These are phyloP conservation scores for Gryon sp. DNA, from an alignment of 1,140 invertebrate genomes.

Conservation along the genomic window DNA sequence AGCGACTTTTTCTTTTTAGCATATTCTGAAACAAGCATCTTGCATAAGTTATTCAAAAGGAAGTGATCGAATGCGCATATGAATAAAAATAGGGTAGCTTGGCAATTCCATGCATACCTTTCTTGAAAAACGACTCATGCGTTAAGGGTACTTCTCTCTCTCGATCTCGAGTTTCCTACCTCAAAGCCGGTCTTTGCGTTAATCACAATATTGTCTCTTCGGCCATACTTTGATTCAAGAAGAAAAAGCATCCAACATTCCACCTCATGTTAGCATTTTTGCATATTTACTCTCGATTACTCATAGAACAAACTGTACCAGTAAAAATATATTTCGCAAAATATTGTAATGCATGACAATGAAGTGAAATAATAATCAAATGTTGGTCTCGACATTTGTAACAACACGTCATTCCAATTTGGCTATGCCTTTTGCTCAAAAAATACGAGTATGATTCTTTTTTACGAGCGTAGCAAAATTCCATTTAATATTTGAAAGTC, in stretches of 20 bases:
- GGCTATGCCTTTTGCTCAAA: slow-evolving; percentile 52
- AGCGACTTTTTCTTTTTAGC: no score
- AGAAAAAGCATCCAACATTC: slow-evolving; percentile 45
- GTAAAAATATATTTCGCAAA: background rate
- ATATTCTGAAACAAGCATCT: background rate
- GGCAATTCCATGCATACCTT: slow-evolving; percentile 51
- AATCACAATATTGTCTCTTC: slow-evolving; percentile 47
- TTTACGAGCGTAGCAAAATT: slow-evolving; percentile 73
- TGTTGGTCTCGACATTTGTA: slow-evolving; percentile 42
- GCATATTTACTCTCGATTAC: slow-evolving; percentile 13
- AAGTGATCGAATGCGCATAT: slow-evolving; percentile 23
- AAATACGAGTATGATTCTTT: slow-evolving; percentile 71
- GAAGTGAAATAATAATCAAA: slow-evolving; percentile 57
- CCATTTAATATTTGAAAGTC: slow-evolving; percentile 79
- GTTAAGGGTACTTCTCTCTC: slow-evolving; percentile 60
- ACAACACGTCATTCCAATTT: slow-evolving; percentile 50
- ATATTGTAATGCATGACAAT: no score
- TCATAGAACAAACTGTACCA: slow-evolving; percentile 6
- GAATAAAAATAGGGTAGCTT: slow-evolving; percentile 54
- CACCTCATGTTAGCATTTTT: slow-evolving; percentile 4
- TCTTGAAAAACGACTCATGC: slow-evolving; percentile 55
- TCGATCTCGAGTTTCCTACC: slow-evolving; percentile 57
- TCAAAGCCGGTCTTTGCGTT: slow-evolving; percentile 41
- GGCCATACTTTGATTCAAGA: slow-evolving; percentile 29
- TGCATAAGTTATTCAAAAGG: slow-evolving; percentile 17